Evolutionary conservation across 2,113 vertebrate species (phyloP).

Genomic region (Thunnus maccoyii): DNA sequence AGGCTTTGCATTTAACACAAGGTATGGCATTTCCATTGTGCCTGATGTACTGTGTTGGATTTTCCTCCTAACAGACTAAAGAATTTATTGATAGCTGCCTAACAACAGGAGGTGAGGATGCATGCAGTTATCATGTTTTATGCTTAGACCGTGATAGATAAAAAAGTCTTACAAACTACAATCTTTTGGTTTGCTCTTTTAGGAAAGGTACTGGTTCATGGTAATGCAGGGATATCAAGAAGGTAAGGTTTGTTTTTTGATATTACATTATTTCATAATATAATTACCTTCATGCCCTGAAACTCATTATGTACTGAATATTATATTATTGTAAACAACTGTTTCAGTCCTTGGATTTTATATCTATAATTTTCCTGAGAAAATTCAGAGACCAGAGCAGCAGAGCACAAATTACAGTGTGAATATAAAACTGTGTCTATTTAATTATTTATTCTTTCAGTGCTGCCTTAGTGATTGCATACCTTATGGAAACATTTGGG

Average conservation of each 20-base stretch:
- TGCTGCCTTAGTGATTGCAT: slow-evolving; percentile 99
- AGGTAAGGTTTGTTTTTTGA: slow-evolving; percentile 82
- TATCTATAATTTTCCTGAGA: background rate
- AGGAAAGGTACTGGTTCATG: slow-evolving; percentile 99
- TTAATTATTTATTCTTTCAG: slow-evolving; percentile 79
- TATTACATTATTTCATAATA: background rate
- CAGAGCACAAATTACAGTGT: background rate
- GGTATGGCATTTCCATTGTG: background rate
- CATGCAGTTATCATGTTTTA: background rate
- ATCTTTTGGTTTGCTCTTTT: slow-evolving; percentile 37
- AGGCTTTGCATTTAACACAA: background rate
- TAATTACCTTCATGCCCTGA: too few species aligned
- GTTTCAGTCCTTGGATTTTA: background rate
- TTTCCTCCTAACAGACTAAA: slow-evolving; percentile 89
- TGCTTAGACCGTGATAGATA: background rate
- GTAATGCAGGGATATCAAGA: slow-evolving; percentile 99
- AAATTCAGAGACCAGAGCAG: background rate
- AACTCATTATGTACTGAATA: too few species aligned
- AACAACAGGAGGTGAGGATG: slow-evolving; percentile 92
- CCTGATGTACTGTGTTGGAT: slow-evolving; percentile 18
- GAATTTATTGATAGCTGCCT: slow-evolving; percentile 99
- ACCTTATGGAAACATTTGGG: slow-evolving; percentile 99
- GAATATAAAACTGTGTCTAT: background rate
- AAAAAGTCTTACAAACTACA: background rate
- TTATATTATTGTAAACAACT: too few species aligned